phyloP scores from a whole-genome alignment of 2,888 invertebrate species.

The Dynastes grantii region DNA sequence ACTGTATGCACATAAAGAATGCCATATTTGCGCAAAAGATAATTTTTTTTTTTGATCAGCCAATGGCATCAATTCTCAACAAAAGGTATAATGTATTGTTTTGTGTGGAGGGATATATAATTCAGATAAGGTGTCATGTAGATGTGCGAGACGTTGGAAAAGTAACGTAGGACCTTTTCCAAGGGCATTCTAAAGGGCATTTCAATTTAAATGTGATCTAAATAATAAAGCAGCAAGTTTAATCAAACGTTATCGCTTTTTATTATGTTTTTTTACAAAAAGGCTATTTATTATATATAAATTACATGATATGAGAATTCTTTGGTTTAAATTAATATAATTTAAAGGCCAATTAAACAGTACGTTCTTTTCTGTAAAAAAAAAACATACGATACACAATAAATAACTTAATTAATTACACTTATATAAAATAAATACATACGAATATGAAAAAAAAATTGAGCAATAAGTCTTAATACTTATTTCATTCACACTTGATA shows the following conservation, averaged over 20 bases:
- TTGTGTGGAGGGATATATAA: neutral
- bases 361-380: conserved; percentile 30
- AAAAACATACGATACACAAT: conserved; percentile 34
- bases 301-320: conserved; percentile 45
- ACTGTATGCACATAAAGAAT: neutral
- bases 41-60: neutral
- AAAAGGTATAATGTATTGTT: conserved; percentile 10
- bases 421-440: conserved; percentile 47
- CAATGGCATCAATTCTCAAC: neutral
- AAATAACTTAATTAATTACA: conserved; percentile 36
- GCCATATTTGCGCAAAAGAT: neutral
- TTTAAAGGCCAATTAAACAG: conserved; percentile 37
- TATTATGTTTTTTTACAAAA: conserved; percentile 24
- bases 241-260: neutral
- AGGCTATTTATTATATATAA: neutral
- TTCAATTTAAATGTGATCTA: neutral
- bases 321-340: conserved; percentile 50
- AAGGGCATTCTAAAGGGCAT: conserved; percentile 28
- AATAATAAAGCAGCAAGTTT: neutral
- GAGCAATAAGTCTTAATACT: conserved; percentile 44
- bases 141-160: conserved; percentile 13
- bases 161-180: conserved; percentile 32
- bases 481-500: conserved; percentile 32
- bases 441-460: conserved; percentile 38
- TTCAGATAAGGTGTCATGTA: conserved; percentile 5